Evolutionary conservation across 2,113 vertebrate species (phyloP).

Genomic region (Myrmecophaga tridactyla): DNA sequence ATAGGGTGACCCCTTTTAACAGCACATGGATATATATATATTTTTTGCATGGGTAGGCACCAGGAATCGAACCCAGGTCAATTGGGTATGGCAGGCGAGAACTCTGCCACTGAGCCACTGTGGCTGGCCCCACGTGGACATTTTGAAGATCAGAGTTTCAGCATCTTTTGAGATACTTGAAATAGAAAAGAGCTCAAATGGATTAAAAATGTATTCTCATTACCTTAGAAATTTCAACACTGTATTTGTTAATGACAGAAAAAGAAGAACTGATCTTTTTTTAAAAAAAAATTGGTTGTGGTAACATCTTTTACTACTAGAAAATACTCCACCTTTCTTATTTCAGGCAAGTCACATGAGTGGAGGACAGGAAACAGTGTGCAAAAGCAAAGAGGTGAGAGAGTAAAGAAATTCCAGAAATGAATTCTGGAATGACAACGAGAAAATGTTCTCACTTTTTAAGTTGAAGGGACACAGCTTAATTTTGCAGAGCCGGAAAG

Average conservation of each 20-base stretch:
- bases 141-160: background rate
- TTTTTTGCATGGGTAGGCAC: too few relatives aligned
- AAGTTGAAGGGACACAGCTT: background rate
- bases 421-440: background rate
- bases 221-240: background rate
- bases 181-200: slow-evolving; percentile 7
- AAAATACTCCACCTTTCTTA: background rate
- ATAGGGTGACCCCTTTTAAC: background rate
- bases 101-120: too few relatives aligned
- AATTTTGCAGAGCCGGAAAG: background rate
- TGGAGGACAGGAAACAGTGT: background rate
- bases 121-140: too few relatives aligned
- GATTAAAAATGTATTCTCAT: slow-evolving; percentile 5
- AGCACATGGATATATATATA: background rate
- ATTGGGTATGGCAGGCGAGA: too few relatives aligned
- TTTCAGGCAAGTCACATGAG: background rate
- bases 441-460: background rate
- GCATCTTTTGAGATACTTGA: slow-evolving; percentile 40
- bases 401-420: background rate
- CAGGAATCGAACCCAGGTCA: too few relatives aligned
- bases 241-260: background rate
- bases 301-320: background rate
- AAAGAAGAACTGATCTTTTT: background rate
- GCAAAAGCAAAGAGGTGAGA: background rate
- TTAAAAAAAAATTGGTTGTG: background rate